These are phyloP conservation scores for Augiades crinisus DNA, from an alignment of 2,888 invertebrate genomes.

Conservation along the genomic window DNA sequence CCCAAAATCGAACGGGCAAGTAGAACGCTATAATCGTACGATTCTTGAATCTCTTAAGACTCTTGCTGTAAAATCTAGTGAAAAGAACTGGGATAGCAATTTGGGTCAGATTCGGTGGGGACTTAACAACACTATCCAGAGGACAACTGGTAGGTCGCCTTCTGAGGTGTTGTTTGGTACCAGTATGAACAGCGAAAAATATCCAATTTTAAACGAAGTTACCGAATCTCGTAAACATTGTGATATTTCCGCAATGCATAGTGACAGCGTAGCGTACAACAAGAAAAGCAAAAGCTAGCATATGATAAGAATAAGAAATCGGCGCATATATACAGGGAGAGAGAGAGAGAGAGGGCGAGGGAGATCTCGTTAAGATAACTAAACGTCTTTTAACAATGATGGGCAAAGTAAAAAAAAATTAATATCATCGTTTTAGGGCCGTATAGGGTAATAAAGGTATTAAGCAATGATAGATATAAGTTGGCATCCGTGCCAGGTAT, in stretches of 20 bases:
- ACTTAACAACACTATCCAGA: conserved; percentile 38
- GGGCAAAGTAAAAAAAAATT: conserved; percentile 16
- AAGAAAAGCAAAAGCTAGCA: not conserved
- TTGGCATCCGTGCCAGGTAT: conserved; percentile 17
- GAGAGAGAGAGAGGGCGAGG: too few relatives aligned
- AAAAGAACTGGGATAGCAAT: conserved; percentile 46
- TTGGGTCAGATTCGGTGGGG: conserved; percentile 38
- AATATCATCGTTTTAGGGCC: conserved; percentile 13
- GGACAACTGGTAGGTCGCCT: conserved; percentile 34
- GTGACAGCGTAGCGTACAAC: not conserved
- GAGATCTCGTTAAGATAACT: not conserved
- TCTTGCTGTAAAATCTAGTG: conserved; percentile 35
- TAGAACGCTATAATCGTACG: conserved; percentile 24
- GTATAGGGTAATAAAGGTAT: not conserved
- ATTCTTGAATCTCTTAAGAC: conserved; percentile 34
- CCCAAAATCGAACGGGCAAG: conserved; percentile 28
- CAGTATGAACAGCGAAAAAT: conserved; percentile 25
- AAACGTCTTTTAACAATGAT: not conserved
- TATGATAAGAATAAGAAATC: conserved; percentile 9
- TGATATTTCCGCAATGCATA: conserved; percentile 8
- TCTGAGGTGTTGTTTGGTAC: conserved; percentile 32
- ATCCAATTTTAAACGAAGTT: conserved; percentile 18
- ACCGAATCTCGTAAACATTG: not conserved
- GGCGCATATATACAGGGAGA: not conserved
- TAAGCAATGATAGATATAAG: conserved; percentile 12